Evolutionary conservation across 2,113 vertebrate species (phyloP), one percentile per base, ranked within the genome.

Genomic region (Serilophus lunatus): DNA sequence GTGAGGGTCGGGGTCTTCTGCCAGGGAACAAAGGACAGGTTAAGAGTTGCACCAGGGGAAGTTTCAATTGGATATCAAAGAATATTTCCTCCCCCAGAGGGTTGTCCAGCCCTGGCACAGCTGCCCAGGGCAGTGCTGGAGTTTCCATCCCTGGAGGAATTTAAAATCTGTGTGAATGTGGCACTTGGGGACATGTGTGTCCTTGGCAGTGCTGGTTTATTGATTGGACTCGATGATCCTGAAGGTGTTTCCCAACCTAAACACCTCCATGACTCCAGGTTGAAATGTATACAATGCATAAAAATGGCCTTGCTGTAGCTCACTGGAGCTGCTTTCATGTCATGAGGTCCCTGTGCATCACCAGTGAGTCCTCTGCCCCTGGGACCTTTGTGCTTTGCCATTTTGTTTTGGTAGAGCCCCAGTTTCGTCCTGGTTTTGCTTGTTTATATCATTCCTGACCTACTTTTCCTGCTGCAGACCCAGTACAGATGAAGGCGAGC

Each of bases 381-480:
- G 4, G 49, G 18, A 51, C 90, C 42, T 75, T 20, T 23, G 4
- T 61, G 29, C 45, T 92, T 64, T 84, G n/a, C 83, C 51, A 1
- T 49, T 29, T 29, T 14, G 3, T 77, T 92, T 84, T 3, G 2
- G 13, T 12, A 9, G 64, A 31, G 35, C 24, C 76, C 9, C 17
- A 8, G 36, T 35, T 92, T 82, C 85, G 56, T 56, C 81, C 83
- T 50, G 86, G 36, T 94, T 96, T 92, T 36, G 0, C 83, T 84
- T n/a, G 31, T 54, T 93, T 77, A 82, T 61, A 36, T 91, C 86
- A 82, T 51, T 33, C 74, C 7, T 90, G 94, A 93, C 94, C 96
- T 96, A 95, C 94, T 97, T 96, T 94, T 88, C 61, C 40, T 17
- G 71, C 64, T 24, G 28, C 75, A 92, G 91, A 56, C 81, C 81